phyloP scores from a whole-genome alignment of 1,140 invertebrate species.

The Zaprionus gabonicus region DNA sequence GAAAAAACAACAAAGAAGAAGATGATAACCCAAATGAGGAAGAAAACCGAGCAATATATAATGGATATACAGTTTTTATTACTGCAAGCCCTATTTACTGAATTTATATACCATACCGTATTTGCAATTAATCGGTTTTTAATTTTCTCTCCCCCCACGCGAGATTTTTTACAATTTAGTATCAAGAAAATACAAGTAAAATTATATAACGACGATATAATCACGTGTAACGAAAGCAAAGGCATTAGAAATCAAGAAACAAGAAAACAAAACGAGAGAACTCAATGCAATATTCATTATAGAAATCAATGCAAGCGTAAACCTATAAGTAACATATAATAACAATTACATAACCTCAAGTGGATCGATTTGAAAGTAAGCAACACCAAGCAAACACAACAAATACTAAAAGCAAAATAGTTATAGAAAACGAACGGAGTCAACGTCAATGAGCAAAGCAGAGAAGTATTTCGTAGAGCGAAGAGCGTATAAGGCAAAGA shows the following conservation, averaged over 20 bases:
- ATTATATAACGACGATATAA: conserved; percentile 57
- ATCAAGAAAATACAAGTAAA: conserved; percentile 33
- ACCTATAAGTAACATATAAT: conserved; percentile 53
- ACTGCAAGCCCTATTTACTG: conserved; percentile 70
- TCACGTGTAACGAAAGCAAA: conserved; percentile 59
- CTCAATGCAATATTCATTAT: conserved; percentile 71
- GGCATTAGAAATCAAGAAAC: conserved; percentile 46
- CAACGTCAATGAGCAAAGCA: conserved; percentile 46
- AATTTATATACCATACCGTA: conserved; percentile 58
- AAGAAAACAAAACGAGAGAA: conserved; percentile 25
- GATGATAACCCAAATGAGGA: conserved; percentile 21
- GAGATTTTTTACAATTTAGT: conserved; percentile 64
- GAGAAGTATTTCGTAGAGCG: conserved; percentile 2
- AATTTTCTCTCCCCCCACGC: conserved; percentile 60
- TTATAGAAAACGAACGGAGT: conserved; percentile 12
- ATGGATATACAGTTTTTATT: conserved; percentile 51
- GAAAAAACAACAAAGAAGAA: too few relatives aligned
- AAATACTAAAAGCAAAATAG: conserved; percentile 8
- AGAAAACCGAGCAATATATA: conserved; percentile 8
- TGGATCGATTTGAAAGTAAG: conserved; percentile 19
- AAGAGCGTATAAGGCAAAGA: conserved; percentile 19
- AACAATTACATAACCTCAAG: conserved; percentile 54
- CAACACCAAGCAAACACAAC: conserved; percentile 21
- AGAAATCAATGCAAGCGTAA: conserved; percentile 67
- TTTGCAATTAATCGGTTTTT: conserved; percentile 68